Conservation (phyloP, 2,888 invertebrate species). For the Amiota mariae region DNA sequence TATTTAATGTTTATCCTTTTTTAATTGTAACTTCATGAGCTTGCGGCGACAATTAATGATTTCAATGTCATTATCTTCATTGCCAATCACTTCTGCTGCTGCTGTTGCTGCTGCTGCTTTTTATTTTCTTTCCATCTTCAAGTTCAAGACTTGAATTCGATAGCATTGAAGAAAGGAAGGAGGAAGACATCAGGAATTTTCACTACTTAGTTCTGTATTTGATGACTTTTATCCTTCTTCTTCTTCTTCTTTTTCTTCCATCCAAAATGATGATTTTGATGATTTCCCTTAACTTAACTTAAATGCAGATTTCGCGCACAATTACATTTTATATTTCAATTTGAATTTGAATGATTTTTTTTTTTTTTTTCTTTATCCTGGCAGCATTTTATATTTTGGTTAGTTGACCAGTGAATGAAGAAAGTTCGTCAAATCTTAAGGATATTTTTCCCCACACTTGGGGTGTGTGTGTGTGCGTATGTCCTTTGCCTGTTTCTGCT, state of each 20-base stretch:
- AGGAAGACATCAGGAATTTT: background rate
- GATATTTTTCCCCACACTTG: too few species aligned
- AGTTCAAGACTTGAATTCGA: too few species aligned
- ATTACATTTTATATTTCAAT: constrained; percentile 39
- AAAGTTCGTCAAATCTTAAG: too few species aligned
- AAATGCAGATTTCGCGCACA: constrained; percentile 50
- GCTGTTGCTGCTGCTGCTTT: too few species aligned
- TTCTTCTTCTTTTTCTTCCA: background rate
- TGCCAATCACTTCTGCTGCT: background rate
- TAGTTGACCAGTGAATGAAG: too few species aligned
- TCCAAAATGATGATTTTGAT: constrained; percentile 38
- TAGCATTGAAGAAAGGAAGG: background rate
- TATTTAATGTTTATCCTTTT: constrained; percentile 63
- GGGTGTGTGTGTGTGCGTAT: background rate
- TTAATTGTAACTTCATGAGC: constrained; percentile 54
- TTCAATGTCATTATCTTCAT: background rate
- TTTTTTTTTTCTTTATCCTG: constrained; percentile 38
- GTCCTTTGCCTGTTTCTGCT: constrained; percentile 10
- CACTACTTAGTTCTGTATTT: background rate
- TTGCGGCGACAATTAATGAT: constrained; percentile 23
- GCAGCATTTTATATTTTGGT: too few species aligned
- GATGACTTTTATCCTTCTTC: background rate
- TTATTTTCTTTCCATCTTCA: background rate
- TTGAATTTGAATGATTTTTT: background rate
- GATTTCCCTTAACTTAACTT: constrained; percentile 42